These are phyloP conservation scores for Drepanosiphum platanoidis DNA, from an alignment of 2,888 invertebrate species.

Conservation along the genomic window DNA sequence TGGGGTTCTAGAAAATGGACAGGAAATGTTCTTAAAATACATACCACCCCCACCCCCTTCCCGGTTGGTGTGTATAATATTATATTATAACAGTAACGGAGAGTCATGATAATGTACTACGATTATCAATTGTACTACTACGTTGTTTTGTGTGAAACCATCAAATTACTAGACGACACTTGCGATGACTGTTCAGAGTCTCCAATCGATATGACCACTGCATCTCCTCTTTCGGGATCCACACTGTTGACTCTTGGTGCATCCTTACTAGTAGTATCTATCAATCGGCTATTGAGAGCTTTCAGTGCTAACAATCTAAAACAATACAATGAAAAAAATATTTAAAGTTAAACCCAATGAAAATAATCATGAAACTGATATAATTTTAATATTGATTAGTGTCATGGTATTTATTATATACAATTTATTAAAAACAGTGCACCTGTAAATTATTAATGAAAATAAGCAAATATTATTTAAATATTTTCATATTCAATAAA, in stretches of 20 bases:
- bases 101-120: neutral
- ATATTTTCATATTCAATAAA: no score
- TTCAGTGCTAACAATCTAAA: slow-evolving; percentile 92
- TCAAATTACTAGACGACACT: neutral
- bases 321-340: slow-evolving; percentile 66
- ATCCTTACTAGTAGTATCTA: slow-evolving; percentile 33
- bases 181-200: slow-evolving; percentile 31
- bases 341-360: slow-evolving; percentile 16
- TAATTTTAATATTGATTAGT: no score
- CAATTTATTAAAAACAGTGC: no score
- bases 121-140: neutral
- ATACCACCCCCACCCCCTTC: neutral
- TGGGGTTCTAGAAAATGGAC: neutral
- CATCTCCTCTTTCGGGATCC: slow-evolving; percentile 26
- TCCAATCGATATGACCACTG: slow-evolving; percentile 51
- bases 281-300: slow-evolving; percentile 75
- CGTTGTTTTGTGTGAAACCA: slow-evolving; percentile 22
- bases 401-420: no score
- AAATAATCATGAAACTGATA: no score
- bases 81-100: neutral
- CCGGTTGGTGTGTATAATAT: neutral
- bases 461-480: no score
- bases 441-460: no score
- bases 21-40: neutral
- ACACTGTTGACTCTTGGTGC: neutral